Percentiles rank a stretch among this genome's conserved stretches.
phyloP scores from a whole-genome alignment of 2,888 invertebrate species.

The Choristoneura rosaceana region DNA sequence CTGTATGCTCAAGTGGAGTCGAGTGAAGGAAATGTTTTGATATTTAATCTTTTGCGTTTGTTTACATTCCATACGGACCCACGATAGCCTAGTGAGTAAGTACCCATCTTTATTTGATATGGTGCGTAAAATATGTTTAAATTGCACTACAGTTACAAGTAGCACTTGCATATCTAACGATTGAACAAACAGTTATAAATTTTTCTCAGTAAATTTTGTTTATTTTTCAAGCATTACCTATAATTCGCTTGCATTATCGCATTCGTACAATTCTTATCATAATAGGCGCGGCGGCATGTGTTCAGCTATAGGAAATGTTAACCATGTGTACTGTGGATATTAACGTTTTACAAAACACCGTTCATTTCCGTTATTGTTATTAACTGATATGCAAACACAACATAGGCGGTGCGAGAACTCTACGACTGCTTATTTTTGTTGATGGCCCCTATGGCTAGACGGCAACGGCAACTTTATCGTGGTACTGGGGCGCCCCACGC shows the following conservation, averaged over 20 bases:
- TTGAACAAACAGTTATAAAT: neutral
- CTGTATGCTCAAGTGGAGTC: constrained; percentile 53
- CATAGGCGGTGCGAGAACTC: constrained; percentile 19
- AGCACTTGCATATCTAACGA: neutral
- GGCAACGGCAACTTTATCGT: constrained; percentile 28
- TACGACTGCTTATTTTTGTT: constrained; percentile 17
- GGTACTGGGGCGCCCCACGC: constrained; percentile 39
- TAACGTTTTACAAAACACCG: constrained; percentile 46
- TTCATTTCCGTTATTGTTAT: constrained; percentile 48
- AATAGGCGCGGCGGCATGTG: constrained; percentile 33
- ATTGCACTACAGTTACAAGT: neutral
- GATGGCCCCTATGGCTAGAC: constrained; percentile 32
- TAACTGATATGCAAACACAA: constrained; percentile 39
- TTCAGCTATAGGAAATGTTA: constrained; percentile 29
- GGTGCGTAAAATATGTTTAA: neutral
- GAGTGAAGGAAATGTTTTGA: constrained; percentile 33
- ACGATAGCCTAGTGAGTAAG: neutral
- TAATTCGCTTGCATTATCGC: constrained; percentile 33
- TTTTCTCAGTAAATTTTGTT: constrained; percentile 14
- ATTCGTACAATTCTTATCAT: constrained; percentile 37
- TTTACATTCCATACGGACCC: neutral
- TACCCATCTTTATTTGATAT: too few relatives aligned
- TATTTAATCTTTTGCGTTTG: constrained; percentile 17
- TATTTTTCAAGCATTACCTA: constrained; percentile 6
- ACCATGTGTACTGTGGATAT: constrained; percentile 47